Evolutionary conservation across 2,888 invertebrate genomes (phyloP), one percentile per base, ranked within the genome.

Genomic region (Calliphora vomitoria): DNA sequence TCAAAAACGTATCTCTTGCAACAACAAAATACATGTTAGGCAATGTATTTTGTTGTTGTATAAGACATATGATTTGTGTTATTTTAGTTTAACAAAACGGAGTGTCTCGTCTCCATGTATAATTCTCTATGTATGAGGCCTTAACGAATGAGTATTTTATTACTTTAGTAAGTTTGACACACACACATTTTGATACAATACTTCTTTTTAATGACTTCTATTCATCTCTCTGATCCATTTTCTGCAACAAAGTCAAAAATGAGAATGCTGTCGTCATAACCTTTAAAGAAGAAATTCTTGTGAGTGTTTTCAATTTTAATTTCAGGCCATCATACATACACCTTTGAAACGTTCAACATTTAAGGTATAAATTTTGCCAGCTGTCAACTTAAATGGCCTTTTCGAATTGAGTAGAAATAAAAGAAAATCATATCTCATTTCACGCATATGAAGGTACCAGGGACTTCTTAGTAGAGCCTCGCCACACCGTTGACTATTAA

Each of bases 241-340:
- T 91, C 68, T 92, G 91, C 31, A 93, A 82, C 4, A 93, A 66
- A 1, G 93, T 93, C 18, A 92, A 90, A 74, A 92, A 92, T 0
- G 93, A 93, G 75, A 93, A 93, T 0, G 92, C 91, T 1, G 93
- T 91, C 5, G 91, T 91, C 11, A 93, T 90, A 5, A 91, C 91
- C 93, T 93, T 74, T 1, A 89, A 91, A 79, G 66, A 60, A 47
- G 79, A 78, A 8, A 47, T 15, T 31, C 11, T 41, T 69, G 10
- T 35, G 11, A 5, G 11, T 8, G 2, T 8, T 5, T 13, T 44
- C 3, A 20, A 0, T 38, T 62, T 74, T n/a, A 3, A 44, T 47
- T 47, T 62, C 1, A 15, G 68, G 50, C 47, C 38, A 50, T 62
- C 20, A 41, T 20, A 87, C 86, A 89, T 85, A 90, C 91, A 11